Conservation (phyloP, 2,113 vertebrate genomes). For the Hystrix cristata region DNA sequence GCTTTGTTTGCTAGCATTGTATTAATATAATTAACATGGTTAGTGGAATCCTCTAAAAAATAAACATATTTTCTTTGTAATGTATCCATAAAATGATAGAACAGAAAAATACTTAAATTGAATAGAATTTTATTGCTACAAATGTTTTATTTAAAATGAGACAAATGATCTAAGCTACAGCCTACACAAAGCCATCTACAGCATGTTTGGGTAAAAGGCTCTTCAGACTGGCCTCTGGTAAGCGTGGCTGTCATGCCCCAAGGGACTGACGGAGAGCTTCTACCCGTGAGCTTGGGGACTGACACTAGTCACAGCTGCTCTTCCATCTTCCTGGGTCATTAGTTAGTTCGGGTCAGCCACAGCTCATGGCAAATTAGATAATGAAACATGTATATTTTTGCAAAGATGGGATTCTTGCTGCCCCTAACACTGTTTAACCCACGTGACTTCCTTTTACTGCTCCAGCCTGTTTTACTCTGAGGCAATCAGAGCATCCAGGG, state of each 20-base stretch:
- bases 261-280: neutral
- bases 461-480: neutral
- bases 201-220: neutral
- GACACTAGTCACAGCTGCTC: neutral
- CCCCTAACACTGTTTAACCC: neutral
- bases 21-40: neutral
- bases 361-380: neutral
- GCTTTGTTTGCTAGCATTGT: neutral
- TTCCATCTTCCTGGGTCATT: neutral
- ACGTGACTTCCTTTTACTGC: neutral
- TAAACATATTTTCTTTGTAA: slow-evolving; percentile 3
- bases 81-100: neutral
- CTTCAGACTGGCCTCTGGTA: neutral
- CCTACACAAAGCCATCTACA: neutral
- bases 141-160: slow-evolving; percentile 48
- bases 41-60: neutral
- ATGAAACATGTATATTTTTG: neutral
- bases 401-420: neutral
- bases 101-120: slow-evolving; percentile 13
- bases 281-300: neutral
- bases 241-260: neutral
- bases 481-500: neutral
- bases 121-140: neutral
- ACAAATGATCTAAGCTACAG: neutral
- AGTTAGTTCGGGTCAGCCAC: neutral